Conservation (phyloP, 1,140 invertebrate genomes). For the Drosophila pseudoananassae region DNA sequence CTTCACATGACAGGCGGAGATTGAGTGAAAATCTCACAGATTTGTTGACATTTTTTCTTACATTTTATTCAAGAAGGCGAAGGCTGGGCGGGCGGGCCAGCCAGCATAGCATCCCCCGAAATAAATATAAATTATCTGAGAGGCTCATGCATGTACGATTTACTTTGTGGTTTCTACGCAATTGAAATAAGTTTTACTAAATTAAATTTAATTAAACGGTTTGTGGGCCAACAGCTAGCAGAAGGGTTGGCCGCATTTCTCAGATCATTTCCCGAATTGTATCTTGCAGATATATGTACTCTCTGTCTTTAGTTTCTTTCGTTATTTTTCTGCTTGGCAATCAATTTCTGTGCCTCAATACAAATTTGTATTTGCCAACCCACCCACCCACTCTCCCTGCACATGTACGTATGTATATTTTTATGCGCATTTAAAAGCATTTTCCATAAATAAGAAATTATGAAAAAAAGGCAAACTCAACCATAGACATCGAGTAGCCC, state of each 20-base stretch:
- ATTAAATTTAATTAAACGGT: constrained; percentile 70
- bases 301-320: neutral
- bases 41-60: constrained; percentile 64
- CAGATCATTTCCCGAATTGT: constrained; percentile 31
- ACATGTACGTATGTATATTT: constrained; percentile 31
- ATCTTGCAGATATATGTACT: neutral
- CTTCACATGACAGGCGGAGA: constrained; percentile 66
- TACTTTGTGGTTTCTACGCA: constrained; percentile 61
- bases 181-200: constrained; percentile 63
- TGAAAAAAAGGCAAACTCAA: constrained; percentile 52
- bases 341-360: constrained; percentile 37
- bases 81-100: neutral
- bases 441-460: constrained; percentile 82
- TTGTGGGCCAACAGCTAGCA: neutral
- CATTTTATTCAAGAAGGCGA: constrained; percentile 40
- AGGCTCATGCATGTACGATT: constrained; percentile 54
- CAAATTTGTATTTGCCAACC: constrained; percentile 2
- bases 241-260: constrained; percentile 41
- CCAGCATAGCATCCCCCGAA: constrained; percentile 1
- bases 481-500: constrained; percentile 34
- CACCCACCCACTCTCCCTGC: neutral
- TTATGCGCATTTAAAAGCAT: constrained; percentile 80
- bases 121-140: constrained; percentile 52
- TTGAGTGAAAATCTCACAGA: constrained; percentile 78
- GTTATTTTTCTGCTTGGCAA: constrained; percentile 15